Evolutionary conservation across 2,888 invertebrate species (phyloP).

Genomic region (Scaptomyza parva): DNA sequence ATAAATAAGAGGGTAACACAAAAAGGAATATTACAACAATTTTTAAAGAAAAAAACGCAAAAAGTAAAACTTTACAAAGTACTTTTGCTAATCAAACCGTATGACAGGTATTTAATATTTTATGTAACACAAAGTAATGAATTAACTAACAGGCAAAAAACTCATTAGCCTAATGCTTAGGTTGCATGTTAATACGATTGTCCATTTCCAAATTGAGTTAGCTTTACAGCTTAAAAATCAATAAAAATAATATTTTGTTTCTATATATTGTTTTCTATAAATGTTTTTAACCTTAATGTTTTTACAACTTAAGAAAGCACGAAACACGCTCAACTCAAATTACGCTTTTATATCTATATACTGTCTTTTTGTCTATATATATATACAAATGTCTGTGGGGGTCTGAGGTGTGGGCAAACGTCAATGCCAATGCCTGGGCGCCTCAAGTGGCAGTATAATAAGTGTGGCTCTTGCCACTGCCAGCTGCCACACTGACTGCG

Average conservation of each 20-base stretch:
- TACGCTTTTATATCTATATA: neutral
- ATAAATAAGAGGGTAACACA: no score
- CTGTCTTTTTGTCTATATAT: conserved; percentile 11
- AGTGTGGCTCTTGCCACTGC: conserved; percentile 51
- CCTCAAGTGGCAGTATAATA: conserved; percentile 70
- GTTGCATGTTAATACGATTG: neutral
- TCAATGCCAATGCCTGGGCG: conserved; percentile 56
- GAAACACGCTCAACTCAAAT: conserved; percentile 13
- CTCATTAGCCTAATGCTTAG: neutral
- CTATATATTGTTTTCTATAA: neutral
- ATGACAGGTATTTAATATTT: neutral
- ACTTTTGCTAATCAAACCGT: neutral
- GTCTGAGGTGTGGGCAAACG: conserved; percentile 45
- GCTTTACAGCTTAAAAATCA: neutral
- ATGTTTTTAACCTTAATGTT: neutral
- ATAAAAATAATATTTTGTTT: neutral
- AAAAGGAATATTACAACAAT: no score
- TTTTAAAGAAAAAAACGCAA: no score
- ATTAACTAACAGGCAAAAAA: neutral
- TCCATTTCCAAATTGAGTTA: neutral
- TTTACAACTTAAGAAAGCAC: conserved; percentile 18
- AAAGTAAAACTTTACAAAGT: no score
- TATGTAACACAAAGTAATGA: neutral
- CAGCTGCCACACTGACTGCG: conserved; percentile 30
- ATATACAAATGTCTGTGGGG: conserved; percentile 11